phyloP scores from a whole-genome alignment of 2,797 vertebrate genomes.

The Monodelphis domestica region DNA sequence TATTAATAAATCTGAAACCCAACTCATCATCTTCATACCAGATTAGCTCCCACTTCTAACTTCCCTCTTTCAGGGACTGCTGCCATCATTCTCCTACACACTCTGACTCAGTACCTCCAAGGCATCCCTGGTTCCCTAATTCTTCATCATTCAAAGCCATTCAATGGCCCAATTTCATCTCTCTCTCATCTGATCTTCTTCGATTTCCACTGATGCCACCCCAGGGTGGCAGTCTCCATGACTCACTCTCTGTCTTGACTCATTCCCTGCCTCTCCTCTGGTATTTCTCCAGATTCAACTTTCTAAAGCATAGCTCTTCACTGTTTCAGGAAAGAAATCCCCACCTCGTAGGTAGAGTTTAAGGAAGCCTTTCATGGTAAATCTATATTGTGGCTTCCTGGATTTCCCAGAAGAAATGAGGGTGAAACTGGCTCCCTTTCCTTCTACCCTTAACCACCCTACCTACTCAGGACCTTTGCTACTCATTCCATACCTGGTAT shows the following conservation, averaged over 20 bases:
- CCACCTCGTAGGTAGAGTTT: neutral
- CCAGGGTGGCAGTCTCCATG: neutral
- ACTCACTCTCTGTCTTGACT: neutral
- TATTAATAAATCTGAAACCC: neutral
- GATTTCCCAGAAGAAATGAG: neutral
- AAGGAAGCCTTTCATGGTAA: neutral
- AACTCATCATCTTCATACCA: neutral
- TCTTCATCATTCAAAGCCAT: neutral
- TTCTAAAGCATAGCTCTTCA: neutral
- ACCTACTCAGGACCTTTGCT: neutral
- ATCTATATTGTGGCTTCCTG: neutral
- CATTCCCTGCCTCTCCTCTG: neutral
- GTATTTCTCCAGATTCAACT: neutral
- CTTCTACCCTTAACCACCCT: neutral
- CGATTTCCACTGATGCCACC: neutral
- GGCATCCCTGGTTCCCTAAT: neutral
- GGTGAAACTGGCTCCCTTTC: neutral
- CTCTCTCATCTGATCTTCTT: neutral
- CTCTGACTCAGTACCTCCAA: neutral
- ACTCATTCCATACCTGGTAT: neutral
- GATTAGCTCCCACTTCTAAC: neutral
- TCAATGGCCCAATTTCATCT: neutral
- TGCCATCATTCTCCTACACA: neutral
- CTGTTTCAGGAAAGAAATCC: neutral
- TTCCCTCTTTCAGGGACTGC: neutral